Conservation (phyloP, 2,113 vertebrate genomes). For the Aramus guarauna region DNA sequence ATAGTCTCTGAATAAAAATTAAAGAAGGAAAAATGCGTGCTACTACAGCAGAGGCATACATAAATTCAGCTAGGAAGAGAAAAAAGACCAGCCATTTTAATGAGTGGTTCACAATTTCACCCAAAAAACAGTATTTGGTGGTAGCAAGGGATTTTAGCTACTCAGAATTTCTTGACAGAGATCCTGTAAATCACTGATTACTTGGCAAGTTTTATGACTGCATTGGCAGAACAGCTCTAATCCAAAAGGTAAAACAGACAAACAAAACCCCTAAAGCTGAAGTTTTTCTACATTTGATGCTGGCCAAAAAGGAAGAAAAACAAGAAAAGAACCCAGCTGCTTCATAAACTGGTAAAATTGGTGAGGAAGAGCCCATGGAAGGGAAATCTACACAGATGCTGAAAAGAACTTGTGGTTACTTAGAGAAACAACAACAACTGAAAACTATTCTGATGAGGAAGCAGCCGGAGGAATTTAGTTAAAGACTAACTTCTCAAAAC, state of each 20-base stretch:
- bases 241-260: neutral
- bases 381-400: neutral
- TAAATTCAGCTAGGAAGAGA: neutral
- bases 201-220: neutral
- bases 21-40: neutral
- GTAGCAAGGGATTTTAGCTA: neutral
- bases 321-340: neutral
- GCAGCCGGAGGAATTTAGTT: neutral
- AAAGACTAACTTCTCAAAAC: neutral
- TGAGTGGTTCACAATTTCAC: neutral
- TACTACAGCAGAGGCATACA: neutral
- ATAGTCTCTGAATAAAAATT: neutral
- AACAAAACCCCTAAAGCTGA: neutral
- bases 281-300: neutral
- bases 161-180: neutral
- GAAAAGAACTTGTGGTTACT: neutral
- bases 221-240: neutral
- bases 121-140: neutral
- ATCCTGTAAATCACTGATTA: neutral
- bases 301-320: neutral
- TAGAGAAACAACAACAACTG: neutral
- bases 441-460: neutral
- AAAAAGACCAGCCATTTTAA: neutral
- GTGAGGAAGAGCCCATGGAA: neutral
- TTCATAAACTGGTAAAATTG: neutral